Evolutionary conservation across 2,888 invertebrate genomes (phyloP).

Genomic region (Drosophila koepferae): DNA sequence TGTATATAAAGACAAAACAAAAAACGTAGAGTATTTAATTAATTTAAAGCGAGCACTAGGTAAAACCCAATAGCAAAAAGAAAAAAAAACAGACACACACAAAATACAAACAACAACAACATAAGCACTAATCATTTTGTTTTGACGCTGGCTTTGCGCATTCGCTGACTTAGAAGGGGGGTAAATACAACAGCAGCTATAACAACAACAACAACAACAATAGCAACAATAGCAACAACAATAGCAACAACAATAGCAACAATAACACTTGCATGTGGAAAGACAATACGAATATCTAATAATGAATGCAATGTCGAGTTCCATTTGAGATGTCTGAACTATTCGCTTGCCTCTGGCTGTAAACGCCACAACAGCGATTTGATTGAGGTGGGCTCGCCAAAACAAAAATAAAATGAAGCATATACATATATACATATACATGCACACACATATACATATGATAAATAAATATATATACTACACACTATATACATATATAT

Average conservation of each 20-base stretch:
- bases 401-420: slow-evolving; percentile 9
- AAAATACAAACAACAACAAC: slow-evolving; percentile 7
- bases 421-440: neutral
- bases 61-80: slow-evolving; percentile 40
- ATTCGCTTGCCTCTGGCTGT: slow-evolving; percentile 8
- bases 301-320: slow-evolving; percentile 56
- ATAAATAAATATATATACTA: neutral
- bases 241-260: neutral
- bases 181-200: neutral
- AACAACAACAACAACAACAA: neutral
- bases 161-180: slow-evolving; percentile 10
- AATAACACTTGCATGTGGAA: neutral
- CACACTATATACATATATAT: neutral
- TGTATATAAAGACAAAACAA: no score
- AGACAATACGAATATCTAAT: slow-evolving; percentile 46
- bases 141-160: slow-evolving; percentile 41
- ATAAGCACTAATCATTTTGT: slow-evolving; percentile 65
- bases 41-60: slow-evolving; percentile 17
- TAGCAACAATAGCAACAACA: neutral
- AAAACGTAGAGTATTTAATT: slow-evolving; percentile 12
- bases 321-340: slow-evolving; percentile 9
- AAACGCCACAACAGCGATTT: slow-evolving; percentile 57
- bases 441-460: neutral
- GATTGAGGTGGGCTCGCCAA: slow-evolving; percentile 66
- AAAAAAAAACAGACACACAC: neutral